Evolutionary conservation across 2,797 vertebrate genomes (phyloP).

Genomic region (Chelon auratus): DNA sequence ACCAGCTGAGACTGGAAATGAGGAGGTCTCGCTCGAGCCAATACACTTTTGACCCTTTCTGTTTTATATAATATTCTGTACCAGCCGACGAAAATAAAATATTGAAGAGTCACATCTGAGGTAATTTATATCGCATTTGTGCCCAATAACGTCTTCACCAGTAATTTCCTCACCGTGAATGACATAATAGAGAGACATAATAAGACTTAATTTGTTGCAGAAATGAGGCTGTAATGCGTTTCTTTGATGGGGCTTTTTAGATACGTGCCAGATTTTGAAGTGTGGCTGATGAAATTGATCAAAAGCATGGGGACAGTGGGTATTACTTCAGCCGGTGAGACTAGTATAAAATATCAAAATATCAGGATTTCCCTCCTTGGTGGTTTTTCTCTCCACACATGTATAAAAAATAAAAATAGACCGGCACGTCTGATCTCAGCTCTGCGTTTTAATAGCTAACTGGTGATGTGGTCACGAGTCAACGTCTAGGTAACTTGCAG

Average conservation of each 20-base stretch:
- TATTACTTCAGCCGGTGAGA: background rate
- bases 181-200: background rate
- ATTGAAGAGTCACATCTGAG: background rate
- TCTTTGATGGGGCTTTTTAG: background rate
- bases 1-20: conserved; percentile 5
- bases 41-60: background rate
- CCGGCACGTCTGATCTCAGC: background rate
- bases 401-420: conserved; percentile 23
- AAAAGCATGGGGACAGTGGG: background rate
- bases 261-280: background rate
- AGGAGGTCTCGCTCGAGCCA: background rate
- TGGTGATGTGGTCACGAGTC: conserved; percentile 41
- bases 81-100: background rate
- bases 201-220: background rate
- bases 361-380: background rate
- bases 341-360: background rate
- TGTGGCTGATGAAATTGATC: background rate
- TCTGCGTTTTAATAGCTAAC: conserved; percentile 22
- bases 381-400: background rate
- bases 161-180: background rate
- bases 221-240: background rate
- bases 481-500: conserved; percentile 37
- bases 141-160: no score
- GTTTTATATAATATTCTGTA: background rate
- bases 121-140: background rate